Evolutionary conservation across 2,888 invertebrate species (phyloP).

Genomic region (Ashinkailepas kermadecensis): DNA sequence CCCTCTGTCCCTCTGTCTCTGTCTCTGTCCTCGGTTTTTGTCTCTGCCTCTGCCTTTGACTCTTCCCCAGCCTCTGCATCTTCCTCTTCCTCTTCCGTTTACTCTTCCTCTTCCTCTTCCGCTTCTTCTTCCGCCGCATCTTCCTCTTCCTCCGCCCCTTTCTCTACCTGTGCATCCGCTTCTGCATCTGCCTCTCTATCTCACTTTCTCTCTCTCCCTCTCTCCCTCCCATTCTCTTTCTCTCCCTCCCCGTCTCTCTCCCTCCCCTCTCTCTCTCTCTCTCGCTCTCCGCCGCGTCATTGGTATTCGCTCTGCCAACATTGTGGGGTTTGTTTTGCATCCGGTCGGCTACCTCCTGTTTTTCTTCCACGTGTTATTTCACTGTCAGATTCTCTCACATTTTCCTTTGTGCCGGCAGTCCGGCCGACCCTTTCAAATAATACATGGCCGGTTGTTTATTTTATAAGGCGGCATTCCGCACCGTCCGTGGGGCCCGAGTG

Average conservation of each 20-base stretch:
- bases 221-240: too few species aligned
- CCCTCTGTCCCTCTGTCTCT: neutral
- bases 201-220: too few species aligned
- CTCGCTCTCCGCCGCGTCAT: neutral
- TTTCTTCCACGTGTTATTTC: conserved; percentile 15
- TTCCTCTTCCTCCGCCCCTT: too few species aligned
- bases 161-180: too few species aligned
- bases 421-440: conserved; percentile 8
- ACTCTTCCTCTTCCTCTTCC: too few species aligned
- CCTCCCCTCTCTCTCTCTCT: neutral
- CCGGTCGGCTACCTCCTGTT: conserved; percentile 7
- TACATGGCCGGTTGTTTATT: conserved; percentile 10
- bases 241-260: neutral
- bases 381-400: neutral
- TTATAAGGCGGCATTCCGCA: neutral
- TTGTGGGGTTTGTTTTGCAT: conserved; percentile 6
- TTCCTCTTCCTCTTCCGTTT: too few species aligned
- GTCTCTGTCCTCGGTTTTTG: too few species aligned
- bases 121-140: too few species aligned
- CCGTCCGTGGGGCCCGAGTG: neutral
- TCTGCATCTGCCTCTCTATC: too few species aligned
- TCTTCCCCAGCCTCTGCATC: too few species aligned
- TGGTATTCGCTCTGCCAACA: conserved; percentile 4
- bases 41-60: too few species aligned
- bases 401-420: conserved; percentile 9